Conservation (phyloP, 2,888 invertebrate genomes). For the Calliphora vomitoria region DNA sequence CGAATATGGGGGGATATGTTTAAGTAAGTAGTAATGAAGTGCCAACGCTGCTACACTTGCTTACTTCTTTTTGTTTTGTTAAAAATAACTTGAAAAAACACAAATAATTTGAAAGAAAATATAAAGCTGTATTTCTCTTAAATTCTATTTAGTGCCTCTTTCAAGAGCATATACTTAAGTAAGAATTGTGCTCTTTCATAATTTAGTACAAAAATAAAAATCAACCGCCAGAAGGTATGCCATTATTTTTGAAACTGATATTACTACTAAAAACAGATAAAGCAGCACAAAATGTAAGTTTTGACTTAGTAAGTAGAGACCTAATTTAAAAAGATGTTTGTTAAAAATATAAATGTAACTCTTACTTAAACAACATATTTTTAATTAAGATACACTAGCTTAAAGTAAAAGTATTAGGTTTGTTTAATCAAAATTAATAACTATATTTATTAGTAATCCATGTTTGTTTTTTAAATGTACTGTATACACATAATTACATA, state of each 20-base stretch:
- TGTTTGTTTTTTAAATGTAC: constrained; percentile 11
- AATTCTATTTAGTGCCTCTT: not conserved
- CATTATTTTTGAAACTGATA: not conserved
- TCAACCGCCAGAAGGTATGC: constrained; percentile 44
- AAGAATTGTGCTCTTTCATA: not conserved
- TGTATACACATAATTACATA: not conserved
- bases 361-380: too few species aligned
- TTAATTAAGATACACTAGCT: not conserved
- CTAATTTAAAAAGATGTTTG: not conserved
- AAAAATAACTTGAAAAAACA: too few species aligned
- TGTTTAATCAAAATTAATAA: not conserved
- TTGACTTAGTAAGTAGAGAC: not conserved
- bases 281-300: not conserved
- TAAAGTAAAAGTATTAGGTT: not conserved
- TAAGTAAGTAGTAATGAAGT: too few species aligned
- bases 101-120: too few species aligned
- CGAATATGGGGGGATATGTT: too few species aligned
- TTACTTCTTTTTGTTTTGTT: too few species aligned
- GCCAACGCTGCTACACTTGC: too few species aligned
- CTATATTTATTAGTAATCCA: not conserved
- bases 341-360: too few species aligned
- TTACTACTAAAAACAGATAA: not conserved
- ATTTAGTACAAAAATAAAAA: constrained; percentile 3
- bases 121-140: not conserved
- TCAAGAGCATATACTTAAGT: not conserved